These are phyloP conservation scores for Hycleus phaleratus DNA, from an alignment of 1,140 invertebrate species.

Conservation along the genomic window DNA sequence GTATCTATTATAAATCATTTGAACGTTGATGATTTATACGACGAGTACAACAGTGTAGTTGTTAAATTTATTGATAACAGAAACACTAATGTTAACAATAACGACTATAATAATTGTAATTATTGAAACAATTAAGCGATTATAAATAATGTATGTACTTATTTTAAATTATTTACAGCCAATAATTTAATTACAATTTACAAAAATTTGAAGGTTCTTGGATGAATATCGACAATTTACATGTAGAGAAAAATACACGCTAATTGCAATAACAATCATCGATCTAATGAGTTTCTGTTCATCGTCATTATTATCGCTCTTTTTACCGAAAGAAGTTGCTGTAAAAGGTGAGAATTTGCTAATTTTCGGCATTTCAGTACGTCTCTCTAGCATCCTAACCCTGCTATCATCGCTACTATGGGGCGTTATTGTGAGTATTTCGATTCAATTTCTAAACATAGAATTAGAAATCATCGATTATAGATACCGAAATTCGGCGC, in stretches of 20 bases:
- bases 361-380: background rate
- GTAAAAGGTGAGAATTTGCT: background rate
- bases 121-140: no score
- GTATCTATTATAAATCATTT: no score
- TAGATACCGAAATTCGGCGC: background rate
- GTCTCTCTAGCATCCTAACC: background rate
- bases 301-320: background rate
- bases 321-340: constrained; percentile 2
- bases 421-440: constrained; percentile 1
- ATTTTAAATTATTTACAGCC: no score
- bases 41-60: no score
- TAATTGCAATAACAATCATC: background rate
- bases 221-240: no score
- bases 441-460: background rate
- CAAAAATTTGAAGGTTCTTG: no score
- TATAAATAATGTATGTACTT: no score
- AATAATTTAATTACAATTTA: no score
- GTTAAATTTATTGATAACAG: no score
- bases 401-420: background rate
- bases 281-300: constrained; percentile 8
- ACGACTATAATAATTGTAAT: no score
- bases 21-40: no score
- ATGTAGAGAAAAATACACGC: background rate
- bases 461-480: background rate
- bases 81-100: no score